Conservation (phyloP, 2,888 invertebrate genomes). For the Thysanoteuthis rhombus region DNA sequence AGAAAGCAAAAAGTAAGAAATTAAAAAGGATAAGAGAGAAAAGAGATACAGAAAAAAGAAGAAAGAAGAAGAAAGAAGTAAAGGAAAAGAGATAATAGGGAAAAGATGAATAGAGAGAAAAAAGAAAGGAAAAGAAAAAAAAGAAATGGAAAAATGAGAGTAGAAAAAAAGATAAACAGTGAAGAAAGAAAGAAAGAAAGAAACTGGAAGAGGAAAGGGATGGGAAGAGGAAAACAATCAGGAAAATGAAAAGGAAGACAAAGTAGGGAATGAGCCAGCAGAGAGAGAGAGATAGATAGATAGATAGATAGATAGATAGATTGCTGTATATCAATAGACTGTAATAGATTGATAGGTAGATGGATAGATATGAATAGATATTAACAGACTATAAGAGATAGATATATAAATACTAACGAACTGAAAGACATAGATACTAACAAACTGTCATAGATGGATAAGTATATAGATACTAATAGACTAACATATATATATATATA, state of each 20-base stretch:
- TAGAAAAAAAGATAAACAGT: background rate
- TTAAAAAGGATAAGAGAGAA: background rate
- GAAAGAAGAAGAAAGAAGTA: background rate
- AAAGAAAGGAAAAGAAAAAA: background rate
- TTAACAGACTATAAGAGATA: no score
- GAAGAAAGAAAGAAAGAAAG: background rate
- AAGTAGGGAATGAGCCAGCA: background rate
- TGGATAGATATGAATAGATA: no score
- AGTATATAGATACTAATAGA: no score
- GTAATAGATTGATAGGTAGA: no score
- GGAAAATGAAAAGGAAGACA: background rate
- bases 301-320: no score
- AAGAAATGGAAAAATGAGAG: background rate
- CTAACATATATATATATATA: no score
- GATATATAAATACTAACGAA: no score
- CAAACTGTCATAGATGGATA: no score
- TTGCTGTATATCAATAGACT: no score
- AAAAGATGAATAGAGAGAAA: background rate
- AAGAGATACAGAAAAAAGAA: background rate
- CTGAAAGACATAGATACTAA: no score
- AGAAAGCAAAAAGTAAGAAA: no score
- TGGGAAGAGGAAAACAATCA: background rate
- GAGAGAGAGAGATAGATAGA: background rate
- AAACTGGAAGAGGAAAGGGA: background rate
- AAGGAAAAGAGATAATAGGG: background rate